Conservation (phyloP, 2,888 invertebrate genomes). For the Eurytoma adleriae region DNA sequence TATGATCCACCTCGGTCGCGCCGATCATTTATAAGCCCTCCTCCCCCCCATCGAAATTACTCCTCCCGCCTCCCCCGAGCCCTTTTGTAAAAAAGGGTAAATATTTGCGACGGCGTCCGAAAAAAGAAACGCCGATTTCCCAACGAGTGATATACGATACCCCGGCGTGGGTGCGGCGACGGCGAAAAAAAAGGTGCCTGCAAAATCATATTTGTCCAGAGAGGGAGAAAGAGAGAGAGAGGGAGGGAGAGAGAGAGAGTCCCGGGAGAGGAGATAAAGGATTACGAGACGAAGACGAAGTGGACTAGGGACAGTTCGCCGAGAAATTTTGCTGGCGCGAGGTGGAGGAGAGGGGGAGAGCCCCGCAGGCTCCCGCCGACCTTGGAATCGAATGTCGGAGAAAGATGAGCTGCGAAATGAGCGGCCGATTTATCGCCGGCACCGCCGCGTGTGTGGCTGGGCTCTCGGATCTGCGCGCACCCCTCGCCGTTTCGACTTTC, state of each 20-base stretch:
- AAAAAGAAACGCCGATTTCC: too few species aligned
- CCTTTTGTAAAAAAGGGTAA: too few species aligned
- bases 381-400: constrained; percentile 44
- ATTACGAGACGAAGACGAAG: constrained; percentile 50
- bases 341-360: not conserved
- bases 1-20: too few species aligned
- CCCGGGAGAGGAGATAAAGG: constrained; percentile 26
- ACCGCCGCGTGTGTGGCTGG: not conserved
- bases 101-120: too few species aligned
- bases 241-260: not conserved
- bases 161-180: too few species aligned
- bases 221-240: not conserved
- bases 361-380: constrained; percentile 21
- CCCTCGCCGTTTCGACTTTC: not conserved
- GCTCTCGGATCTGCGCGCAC: not conserved
- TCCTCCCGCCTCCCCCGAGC: too few species aligned
- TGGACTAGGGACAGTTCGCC: constrained; percentile 40
- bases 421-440: constrained; percentile 40
- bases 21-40: too few species aligned
- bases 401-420: constrained; percentile 51
- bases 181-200: not conserved
- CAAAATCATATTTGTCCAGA: constrained; percentile 24
- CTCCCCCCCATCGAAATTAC: too few species aligned
- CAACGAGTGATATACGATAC: too few species aligned
- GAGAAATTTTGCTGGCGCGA: constrained; percentile 17